Percentiles rank a stretch among this genome's conserved stretches.
Conservation (phyloP, 2,113 vertebrate genomes). For the Eupsittula cactorum region DNA sequence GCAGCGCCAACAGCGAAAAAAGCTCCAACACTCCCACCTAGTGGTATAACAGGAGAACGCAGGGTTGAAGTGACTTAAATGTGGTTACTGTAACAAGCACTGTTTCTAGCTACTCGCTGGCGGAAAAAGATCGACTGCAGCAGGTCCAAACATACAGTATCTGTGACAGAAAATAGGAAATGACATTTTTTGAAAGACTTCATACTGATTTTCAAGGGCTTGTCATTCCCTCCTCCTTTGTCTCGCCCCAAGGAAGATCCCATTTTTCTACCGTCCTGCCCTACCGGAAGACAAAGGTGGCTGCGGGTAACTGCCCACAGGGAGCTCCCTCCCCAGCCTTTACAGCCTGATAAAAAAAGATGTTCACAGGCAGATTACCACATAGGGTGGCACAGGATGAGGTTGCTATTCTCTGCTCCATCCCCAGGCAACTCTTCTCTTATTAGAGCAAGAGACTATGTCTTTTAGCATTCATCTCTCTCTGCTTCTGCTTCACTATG, state of each 20-base stretch:
- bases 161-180: not conserved
- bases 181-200: not conserved
- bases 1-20: not conserved
- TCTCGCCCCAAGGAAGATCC: not conserved
- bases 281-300: not conserved
- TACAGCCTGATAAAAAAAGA: not conserved
- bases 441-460: not conserved
- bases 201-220: not conserved
- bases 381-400: not conserved
- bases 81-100: accelerated
- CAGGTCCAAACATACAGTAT: not conserved
- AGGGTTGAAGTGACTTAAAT: not conserved
- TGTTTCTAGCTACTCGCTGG: not conserved
- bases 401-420: not conserved
- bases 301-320: too few relatives aligned
- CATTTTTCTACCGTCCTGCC: not conserved
- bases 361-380: not conserved
- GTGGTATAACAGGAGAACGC: not conserved
- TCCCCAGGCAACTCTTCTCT: not conserved
- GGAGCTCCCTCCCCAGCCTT: not conserved
- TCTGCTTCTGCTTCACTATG: not conserved
- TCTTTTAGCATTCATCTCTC: not conserved
- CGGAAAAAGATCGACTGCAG: not conserved
- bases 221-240: not conserved
- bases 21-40: slow-evolving; percentile 19